Base-by-base conservation (phyloP, 2,113 vertebrate species). In the Steatornis caripensis region DNA sequence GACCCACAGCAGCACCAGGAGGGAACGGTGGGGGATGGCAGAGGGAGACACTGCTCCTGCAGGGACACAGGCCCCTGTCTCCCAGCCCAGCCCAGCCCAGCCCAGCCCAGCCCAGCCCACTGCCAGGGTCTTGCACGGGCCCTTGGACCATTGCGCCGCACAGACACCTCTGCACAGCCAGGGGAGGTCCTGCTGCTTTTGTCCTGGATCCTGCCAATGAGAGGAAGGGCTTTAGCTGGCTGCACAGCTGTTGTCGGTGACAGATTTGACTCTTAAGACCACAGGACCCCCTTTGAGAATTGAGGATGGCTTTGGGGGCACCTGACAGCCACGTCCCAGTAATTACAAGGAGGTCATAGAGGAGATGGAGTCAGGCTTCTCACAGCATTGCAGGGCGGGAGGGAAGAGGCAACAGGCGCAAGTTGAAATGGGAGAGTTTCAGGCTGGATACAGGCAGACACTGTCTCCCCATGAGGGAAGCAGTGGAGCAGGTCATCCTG, bases 11-110 rank as follows among this genome's bases (percentile, higher is more conserved):
- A 69, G 58, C 36, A 24, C 4, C 48, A 29, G 24, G 39, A 54
- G 22, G 43, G 80, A 34, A 62, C 2, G 3, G 29, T 2, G 1
- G 51, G 71, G 29, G 13, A 29, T 11, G 49, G 32, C 21, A 24
- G 66, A 41, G 29, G n/a, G 36, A 82, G 5, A 61, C 1, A 0
- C 4, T 10, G 7, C 5, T 34, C 13, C 30, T 2, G 0, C 37
- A 57, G n/a, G 32, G n/a, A 58, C 12, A 14, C 21, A 36, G 13
- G 23, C 6, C 9, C 3, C 8, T 48, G 15, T 51, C 14, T 78
- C 39, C 26, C 34, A 78, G 51, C 43, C 23, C 46, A 16, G 34
- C 10, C 51, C 5, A 2, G n/a, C n/a, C n/a, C n/a, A n/a, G n/a
- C n/a, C n/a, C n/a, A n/a, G n/a, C 39, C 26, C 34, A 78, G 51